phyloP scores from a whole-genome alignment of 2,113 vertebrate species.

The Alectura lathami region DNA sequence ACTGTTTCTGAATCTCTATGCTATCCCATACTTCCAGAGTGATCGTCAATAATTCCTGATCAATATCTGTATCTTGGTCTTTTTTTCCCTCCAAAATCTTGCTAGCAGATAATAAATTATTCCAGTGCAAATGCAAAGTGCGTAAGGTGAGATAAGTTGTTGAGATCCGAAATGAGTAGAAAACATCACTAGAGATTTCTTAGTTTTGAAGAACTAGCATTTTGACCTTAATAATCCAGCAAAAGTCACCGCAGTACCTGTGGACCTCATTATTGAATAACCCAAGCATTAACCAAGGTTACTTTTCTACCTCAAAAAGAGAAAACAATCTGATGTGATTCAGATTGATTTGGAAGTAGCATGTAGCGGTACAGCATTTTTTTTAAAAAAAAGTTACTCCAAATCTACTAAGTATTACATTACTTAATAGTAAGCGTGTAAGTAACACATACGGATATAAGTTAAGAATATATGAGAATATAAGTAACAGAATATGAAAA shows the following conservation, averaged over 20 bases:
- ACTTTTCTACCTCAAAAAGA: not conserved
- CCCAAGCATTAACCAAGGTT: not conserved
- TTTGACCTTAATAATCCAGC: slow-evolving; percentile 17
- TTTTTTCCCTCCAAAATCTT: rapidly evolving
- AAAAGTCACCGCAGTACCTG: not conserved
- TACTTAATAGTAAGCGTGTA: not conserved
- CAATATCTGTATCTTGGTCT: not conserved
- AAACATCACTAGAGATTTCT: not conserved
- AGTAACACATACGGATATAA: too few relatives aligned
- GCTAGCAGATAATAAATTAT: not conserved
- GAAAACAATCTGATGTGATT: not conserved
- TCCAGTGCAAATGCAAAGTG: not conserved
- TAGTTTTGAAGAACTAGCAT: not conserved
- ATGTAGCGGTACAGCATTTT: not conserved
- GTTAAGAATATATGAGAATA: too few relatives aligned
- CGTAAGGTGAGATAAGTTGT: not conserved
- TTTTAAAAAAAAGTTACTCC: not conserved
- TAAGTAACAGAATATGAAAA: not conserved
- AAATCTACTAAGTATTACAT: not conserved
- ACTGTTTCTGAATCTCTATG: not conserved
- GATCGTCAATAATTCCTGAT: not conserved
- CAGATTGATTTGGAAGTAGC: not conserved
- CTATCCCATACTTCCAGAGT: not conserved
- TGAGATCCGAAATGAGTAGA: not conserved
- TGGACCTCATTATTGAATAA: not conserved